phyloP scores from a whole-genome alignment of 1,140 invertebrate genomes.

The Anthonomus grandis region DNA sequence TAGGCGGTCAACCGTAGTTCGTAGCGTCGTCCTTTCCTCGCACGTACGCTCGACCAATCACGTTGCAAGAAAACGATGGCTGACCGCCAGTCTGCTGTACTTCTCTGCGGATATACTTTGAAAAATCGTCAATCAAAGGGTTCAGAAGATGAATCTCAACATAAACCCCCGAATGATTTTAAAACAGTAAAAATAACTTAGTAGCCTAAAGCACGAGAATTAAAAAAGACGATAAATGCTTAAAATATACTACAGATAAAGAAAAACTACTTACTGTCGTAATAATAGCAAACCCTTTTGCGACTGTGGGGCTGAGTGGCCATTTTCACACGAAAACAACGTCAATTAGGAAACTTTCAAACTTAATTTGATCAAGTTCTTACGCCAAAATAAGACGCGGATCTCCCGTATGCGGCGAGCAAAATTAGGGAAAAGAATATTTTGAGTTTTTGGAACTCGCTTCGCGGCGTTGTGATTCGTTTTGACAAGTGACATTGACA shows the following conservation, averaged over 20 bases:
- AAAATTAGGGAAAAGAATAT: no score
- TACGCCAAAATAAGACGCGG: no score
- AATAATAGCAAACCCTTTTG: conserved; percentile 97
- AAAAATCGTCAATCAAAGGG: conserved; percentile 34
- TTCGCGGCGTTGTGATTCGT: no score
- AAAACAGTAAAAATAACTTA: conserved; percentile 4
- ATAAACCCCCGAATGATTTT: background rate
- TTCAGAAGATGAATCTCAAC: background rate
- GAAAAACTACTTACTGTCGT: conserved; percentile 84
- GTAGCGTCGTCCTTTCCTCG: conserved; percentile 41
- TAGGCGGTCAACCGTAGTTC: conserved; percentile 32
- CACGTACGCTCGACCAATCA: conserved; percentile 37
- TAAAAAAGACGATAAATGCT: background rate
- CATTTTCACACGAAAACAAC: conserved; percentile 53
- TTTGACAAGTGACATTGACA: no score
- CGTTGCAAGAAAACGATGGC: conserved; percentile 38
- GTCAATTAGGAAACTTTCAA: no score
- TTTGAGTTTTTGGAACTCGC: no score
- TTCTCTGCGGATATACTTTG: conserved; percentile 35
- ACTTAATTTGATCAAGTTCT: no score
- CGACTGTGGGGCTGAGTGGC: conserved; percentile 78
- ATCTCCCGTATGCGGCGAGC: no score
- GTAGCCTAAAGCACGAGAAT: background rate
- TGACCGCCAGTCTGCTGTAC: conserved; percentile 36
- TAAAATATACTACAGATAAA: background rate